Evolutionary conservation across 92 coral and sea anemone species (phyloP).

Genomic region (Palythoa caribaeorum): DNA sequence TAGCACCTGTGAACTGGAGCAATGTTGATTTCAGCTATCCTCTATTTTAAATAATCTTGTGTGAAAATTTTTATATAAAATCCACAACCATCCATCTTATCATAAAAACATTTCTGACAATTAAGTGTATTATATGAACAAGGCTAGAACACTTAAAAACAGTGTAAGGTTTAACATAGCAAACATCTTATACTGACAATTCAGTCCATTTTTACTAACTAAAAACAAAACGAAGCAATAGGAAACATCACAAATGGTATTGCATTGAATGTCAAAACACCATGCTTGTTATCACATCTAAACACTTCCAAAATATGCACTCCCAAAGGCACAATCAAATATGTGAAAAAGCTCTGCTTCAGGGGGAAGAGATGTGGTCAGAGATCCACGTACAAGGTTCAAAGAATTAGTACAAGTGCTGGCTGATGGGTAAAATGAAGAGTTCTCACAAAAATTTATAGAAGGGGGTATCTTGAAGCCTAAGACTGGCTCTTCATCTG

Average conservation of each 20-base stretch:
- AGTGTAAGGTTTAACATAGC: neutral
- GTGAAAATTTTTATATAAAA: neutral
- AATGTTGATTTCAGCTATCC: neutral
- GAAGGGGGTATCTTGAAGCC: slow-evolving; percentile 26
- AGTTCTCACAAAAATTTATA: neutral
- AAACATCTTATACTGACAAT: neutral
- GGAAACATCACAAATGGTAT: neutral
- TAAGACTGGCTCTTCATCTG: slow-evolving; percentile 44
- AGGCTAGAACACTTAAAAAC: neutral
- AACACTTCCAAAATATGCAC: neutral
- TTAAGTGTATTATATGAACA: neutral
- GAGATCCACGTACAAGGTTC: neutral
- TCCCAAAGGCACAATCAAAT: neutral
- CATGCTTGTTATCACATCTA: neutral
- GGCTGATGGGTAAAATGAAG: neutral
- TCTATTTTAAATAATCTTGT: neutral
- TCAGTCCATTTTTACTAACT: neutral
- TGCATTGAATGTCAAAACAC: neutral
- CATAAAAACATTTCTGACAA: neutral
- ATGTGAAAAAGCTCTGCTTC: neutral
- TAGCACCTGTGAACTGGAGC: neutral
- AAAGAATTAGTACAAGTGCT: neutral
- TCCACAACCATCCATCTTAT: neutral
- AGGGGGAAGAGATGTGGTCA: slow-evolving; percentile 2
- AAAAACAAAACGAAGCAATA: neutral